phyloP scores from a whole-genome alignment of 2,888 invertebrate species.

The Pristionchus arcanus region DNA sequence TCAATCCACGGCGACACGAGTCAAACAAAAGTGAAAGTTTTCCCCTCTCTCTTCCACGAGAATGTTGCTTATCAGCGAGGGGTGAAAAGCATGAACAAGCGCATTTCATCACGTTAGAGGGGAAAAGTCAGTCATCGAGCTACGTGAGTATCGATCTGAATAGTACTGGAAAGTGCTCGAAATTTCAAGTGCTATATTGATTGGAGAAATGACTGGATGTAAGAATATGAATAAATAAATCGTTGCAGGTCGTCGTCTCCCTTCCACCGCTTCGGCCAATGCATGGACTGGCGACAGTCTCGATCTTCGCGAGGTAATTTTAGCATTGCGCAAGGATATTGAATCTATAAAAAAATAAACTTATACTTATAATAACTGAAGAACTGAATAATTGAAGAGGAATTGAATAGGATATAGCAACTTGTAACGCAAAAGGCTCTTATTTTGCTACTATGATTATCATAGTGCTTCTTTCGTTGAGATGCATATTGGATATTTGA shows the following conservation, averaged over 20 bases:
- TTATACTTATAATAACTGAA: too few relatives aligned
- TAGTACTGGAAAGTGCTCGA: too few relatives aligned
- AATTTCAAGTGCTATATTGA: too few relatives aligned
- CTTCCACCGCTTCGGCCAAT: neutral
- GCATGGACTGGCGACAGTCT: slow-evolving; percentile 12
- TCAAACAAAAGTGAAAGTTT: slow-evolving; percentile 45
- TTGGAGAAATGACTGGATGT: neutral
- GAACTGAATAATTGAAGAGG: too few relatives aligned
- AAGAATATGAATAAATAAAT: neutral
- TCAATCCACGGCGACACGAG: neutral
- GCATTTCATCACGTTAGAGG: neutral
- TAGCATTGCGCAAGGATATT: too few relatives aligned
- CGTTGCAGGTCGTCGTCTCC: neutral
- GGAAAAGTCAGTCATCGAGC: neutral
- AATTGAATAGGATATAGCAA: too few relatives aligned
- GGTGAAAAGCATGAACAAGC: neutral
- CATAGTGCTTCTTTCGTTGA: too few relatives aligned
- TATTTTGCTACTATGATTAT: too few relatives aligned
- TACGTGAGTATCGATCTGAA: neutral
- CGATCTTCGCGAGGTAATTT: slow-evolving; percentile 58
- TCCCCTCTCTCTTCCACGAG: neutral
- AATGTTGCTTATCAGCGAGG: slow-evolving; percentile 21
- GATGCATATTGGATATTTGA: too few relatives aligned
- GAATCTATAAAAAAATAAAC: too few relatives aligned
- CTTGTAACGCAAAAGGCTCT: too few relatives aligned